Base-by-base conservation (phyloP, 1,140 invertebrate genomes). In the Holcopasites calliopsidis region DNA sequence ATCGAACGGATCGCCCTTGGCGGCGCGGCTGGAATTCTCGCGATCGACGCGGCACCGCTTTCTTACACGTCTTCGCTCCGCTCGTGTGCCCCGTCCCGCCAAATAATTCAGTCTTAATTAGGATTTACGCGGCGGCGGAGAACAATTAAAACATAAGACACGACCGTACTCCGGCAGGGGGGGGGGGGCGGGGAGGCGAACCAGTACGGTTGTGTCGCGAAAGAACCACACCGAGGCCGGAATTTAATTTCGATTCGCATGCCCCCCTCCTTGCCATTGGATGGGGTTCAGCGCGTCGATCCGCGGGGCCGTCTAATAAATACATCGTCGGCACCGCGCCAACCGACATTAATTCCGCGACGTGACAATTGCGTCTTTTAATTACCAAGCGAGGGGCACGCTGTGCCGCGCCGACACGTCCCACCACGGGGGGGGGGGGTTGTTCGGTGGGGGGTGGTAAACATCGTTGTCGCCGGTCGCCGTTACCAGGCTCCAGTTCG, bases 61-160 rank as follows among this genome's bases (percentile, higher is more conserved):
- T 82, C 70, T 82, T 80, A 71, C 66, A 11, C 49, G 55, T 33
- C 57, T 31, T 8, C 47, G 40, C 57, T 57, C n/a, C n/a, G 71
- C 55, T 58, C 55, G 55, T 23, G 31, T 16, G 57, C 33, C 31
- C 6, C 60, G 44, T n/a, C 50, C 64, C 76, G 71, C 76, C 71
- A 86, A 87, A 85, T 88, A 89, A 88, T 87, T 85, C 79, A 78
- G 85, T 86, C 83, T 88, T 88, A 89, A 89, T 89, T 89, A 88
- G 80, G 72, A 88, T 88, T 89, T 88, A 87, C 83, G 83, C 79
- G 68, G 60, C 70, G 62, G 61, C 76, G 69, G 82, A 77, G 86
- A 88, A 87, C 87, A 88, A 89, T 87, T 88, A 87, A 89, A 89
- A 85, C 85, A 82, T 83, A 87, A 85, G 77, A 79, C 77, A 81